Evolutionary conservation across 2,113 vertebrate genomes (phyloP), one percentile per base, ranked within the genome.

Genomic region (Gopherus evgoodei): DNA sequence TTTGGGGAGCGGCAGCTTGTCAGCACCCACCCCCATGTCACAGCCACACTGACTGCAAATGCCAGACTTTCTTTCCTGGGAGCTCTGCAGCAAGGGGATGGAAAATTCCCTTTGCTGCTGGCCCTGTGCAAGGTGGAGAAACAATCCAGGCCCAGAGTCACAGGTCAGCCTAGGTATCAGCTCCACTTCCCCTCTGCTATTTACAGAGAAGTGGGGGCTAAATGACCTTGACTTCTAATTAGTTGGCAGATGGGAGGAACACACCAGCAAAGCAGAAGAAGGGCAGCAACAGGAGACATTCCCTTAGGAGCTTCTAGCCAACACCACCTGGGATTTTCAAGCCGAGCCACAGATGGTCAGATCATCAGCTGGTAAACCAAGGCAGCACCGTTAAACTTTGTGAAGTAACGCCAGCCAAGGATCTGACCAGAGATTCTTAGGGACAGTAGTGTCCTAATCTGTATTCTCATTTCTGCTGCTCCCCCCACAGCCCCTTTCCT

Each of bases 181-280:
- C 72, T 59, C 57, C 79, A 27, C 16, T 27, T 78, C 25, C 25
- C 69, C 93, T 76, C 54, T 54, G 8, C 0, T 69, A 21, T 22
- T 69, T 49, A 90, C 1, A 75, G 24, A 50, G 24, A 92, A 10
- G 0, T 1, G 59, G 62, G 0, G 0, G 53, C 31, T 65, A 65
- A 83, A 56, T 59, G 54, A 83, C 47, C 31, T 54, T 0, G 0
- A 54, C 90, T 57, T 44, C n/a, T 80, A 72, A 62, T 69, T 49
- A n/a, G 13, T 21, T 47, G 49, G 38, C 47, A n/a, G 52, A n/a
- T 44, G 72, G 8, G 47, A 91, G 78, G 47, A 27, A 53, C 80
- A 89, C 50, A 14, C 11, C 78, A 84, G 35, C 69, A 62, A 52
- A 35, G 50, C 69, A 81, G 54, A 69, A 35, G 65, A n/a, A n/a